Evolutionary conservation across 2,113 vertebrate genomes (phyloP).

Genomic region (Pholis gunnellus): DNA sequence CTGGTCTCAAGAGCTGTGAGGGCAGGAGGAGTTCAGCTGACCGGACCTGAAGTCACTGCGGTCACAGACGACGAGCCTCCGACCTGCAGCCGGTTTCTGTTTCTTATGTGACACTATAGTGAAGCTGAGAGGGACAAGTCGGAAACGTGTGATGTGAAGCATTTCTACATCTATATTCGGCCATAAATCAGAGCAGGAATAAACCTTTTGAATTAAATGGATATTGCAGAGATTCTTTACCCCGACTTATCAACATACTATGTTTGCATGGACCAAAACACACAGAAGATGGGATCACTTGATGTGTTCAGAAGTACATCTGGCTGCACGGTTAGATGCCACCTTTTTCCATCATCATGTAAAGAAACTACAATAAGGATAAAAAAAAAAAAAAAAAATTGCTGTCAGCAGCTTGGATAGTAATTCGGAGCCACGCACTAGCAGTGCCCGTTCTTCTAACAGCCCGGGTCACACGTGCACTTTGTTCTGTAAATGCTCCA

Average conservation of each 20-base stretch:
- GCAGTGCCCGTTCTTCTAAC: slow-evolving; percentile 13
- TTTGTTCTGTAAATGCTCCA: neutral
- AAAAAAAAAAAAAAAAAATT: neutral
- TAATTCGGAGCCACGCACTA: neutral
- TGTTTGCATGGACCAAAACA: neutral
- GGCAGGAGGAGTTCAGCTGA: slow-evolving; percentile 23
- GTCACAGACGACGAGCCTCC: neutral
- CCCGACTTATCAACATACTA: neutral
- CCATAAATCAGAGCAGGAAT: neutral
- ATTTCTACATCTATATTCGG: neutral
- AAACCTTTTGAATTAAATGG: neutral
- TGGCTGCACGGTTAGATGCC: neutral
- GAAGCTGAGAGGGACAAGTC: neutral
- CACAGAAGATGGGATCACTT: neutral
- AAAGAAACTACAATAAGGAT: neutral
- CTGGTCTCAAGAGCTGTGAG: slow-evolving; percentile 34
- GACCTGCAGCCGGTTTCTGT: neutral
- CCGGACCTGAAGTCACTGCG: slow-evolving; percentile 1
- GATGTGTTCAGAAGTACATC: neutral
- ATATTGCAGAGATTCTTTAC: neutral
- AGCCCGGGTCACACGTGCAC: slow-evolving; percentile 17
- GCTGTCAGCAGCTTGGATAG: slow-evolving; percentile 16
- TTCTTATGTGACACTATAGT: neutral
- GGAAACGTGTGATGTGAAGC: neutral
- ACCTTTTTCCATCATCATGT: neutral